Base-by-base conservation (phyloP, 2,797 vertebrate genomes). In the Lithobates sylvaticus region DNA sequence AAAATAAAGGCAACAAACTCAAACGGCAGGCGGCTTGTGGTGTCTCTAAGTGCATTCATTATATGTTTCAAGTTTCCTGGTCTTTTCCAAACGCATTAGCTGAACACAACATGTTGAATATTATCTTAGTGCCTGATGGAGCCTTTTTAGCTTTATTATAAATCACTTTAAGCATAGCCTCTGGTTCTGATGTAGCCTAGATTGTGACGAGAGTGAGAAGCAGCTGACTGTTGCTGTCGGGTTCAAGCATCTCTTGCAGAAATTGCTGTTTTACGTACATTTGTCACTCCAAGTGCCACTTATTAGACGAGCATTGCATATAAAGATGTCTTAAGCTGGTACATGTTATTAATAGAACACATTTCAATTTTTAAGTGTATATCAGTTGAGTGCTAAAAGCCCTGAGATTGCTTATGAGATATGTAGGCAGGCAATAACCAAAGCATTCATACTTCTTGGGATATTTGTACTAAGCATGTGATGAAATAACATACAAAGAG, bases 381-480 rank as follows among this genome's bases (percentile, higher is more conserved):
- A 82, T 88, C 85, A 69, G 88, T 90, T 90, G 84, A 84, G 86
- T 76, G 88, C 81, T 84, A 89, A 61, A 61, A 61, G 54, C 54
- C 54, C 54, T 8, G 21, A 61, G 23, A 23, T 61, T 61, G 54
- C 77, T 90, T 86, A 0, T 50, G 89, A 89, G 74, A 36, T 84
- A 65, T 90, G 89, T 86, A 90, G 89, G 89, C 86, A 90, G 90
- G 90, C 86, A 89, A 85, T n/a, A 72, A 87, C 88, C 86, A 88
- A 90, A 90, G 89, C 89, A 91, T 90, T 91, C 89, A 88, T 91
- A 91, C 89, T 90, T 91, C 89, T 91, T 23, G 21, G 21, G 1
- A 61, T 61, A 9, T 61, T 7, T 3, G 21, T 1, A 61, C 18
- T 23, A 8, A 61, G 7, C 54, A 61, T 8, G 21, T 61, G 21